phyloP scores from a whole-genome alignment of 2,113 vertebrate species.

The Ardeotis arabs region DNA sequence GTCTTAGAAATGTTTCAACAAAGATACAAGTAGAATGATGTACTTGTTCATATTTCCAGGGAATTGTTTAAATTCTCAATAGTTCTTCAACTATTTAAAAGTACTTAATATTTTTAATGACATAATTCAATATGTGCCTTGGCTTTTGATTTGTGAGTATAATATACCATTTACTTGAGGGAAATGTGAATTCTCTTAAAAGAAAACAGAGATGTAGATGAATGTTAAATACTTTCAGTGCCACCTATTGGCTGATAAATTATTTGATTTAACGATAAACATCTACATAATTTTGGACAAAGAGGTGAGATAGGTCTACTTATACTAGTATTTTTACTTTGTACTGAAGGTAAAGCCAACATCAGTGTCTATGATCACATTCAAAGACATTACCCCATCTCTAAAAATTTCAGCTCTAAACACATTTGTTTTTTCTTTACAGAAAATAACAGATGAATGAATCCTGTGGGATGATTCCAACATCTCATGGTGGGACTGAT shows the following conservation, averaged over 20 bases:
- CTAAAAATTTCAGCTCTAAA: not conserved
- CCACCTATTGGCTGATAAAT: slow-evolving; percentile 66
- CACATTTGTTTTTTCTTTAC: not conserved
- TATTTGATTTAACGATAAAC: not conserved
- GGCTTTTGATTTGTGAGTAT: slow-evolving; percentile 28
- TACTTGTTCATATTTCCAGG: not conserved
- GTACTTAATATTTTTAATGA: slow-evolving; percentile 12
- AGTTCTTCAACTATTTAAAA: slow-evolving; percentile 1
- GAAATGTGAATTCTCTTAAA: not conserved
- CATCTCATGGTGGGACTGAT: not conserved
- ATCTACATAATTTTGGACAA: not conserved
- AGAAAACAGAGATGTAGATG: not conserved
- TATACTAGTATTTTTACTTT: not conserved
- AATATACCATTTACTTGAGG: not conserved
- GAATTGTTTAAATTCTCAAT: slow-evolving; percentile 1
- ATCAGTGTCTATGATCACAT: not conserved
- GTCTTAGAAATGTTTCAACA: not conserved
- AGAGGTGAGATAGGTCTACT: not conserved
- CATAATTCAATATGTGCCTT: not conserved
- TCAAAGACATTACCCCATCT: not conserved
- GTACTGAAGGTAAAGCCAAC: not conserved
- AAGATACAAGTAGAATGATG: not conserved
- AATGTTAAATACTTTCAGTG: slow-evolving; percentile 62
- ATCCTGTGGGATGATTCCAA: not conserved
- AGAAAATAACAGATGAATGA: not conserved